These are phyloP conservation scores for Cheilosia grossa DNA, from an alignment of 2,888 invertebrate genomes.

Conservation along the genomic window DNA sequence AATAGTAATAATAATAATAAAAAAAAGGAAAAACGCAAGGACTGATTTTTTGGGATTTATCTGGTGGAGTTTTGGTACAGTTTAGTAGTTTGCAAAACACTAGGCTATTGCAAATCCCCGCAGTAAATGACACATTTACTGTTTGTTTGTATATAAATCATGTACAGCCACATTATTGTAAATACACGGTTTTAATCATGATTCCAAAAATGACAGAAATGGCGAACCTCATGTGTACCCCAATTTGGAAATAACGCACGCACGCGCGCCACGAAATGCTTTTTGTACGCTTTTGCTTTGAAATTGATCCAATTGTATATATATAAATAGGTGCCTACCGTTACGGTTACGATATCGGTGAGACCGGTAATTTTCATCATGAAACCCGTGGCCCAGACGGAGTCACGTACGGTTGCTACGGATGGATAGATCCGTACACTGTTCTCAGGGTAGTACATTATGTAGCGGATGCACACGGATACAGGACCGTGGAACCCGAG, in stretches of 20 bases:
- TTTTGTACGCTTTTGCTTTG: conserved; percentile 71
- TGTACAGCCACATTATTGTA: conserved; percentile 48
- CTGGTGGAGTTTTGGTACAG: conserved; percentile 68
- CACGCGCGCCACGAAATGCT: conserved; percentile 54
- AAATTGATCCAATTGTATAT: conserved; percentile 72
- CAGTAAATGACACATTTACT: conserved; percentile 45
- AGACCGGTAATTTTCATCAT: conserved; percentile 91
- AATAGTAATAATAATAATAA: conserved; percentile 38
- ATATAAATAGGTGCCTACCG: conserved; percentile 86
- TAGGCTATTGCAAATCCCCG: conserved; percentile 41
- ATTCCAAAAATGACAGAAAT: conserved; percentile 27
- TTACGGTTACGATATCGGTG: conserved; percentile 90
- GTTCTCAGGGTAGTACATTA: conserved; percentile 89
- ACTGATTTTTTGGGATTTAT: conserved; percentile 55
- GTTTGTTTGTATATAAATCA: conserved; percentile 65
- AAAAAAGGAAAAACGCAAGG: conserved; percentile 43
- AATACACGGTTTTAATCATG: conserved; percentile 62
- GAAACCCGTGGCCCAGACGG: conserved; percentile 90
- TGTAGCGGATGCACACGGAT: conserved; percentile 91
- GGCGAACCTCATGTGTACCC: conserved; percentile 41
- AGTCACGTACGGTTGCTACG: conserved; percentile 92
- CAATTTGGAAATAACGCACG: conserved; percentile 45
- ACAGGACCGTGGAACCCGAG: conserved; percentile 88
- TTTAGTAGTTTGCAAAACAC: conserved; percentile 56
- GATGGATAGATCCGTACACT: conserved; percentile 88